Evolutionary conservation across 2,888 invertebrate species (phyloP), one percentile per base, ranked within the genome.

Genomic region (Prosopocoilus inquinatus): DNA sequence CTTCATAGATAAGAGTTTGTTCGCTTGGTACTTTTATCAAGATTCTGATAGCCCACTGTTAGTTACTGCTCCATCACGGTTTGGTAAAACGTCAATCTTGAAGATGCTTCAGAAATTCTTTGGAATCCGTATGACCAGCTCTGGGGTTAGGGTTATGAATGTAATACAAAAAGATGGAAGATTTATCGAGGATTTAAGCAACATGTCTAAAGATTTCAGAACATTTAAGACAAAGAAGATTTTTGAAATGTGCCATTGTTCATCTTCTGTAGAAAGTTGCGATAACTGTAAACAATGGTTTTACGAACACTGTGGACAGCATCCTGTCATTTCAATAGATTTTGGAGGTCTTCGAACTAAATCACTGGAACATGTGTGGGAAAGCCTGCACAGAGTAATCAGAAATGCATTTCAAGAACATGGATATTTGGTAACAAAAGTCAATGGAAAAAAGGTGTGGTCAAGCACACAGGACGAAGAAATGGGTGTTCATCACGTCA

Each of bases 71-170:
- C 46, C 46, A 9, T 46, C 46, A 28, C 5, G 46, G 46, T 46
- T 46, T 46, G 11, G 33, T 46, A 46, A 46, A 46, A 33, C 28
- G 3, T 46, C 32, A 46, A 46, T 46, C n/a, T 33, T 46, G 46
- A 46, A 28, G 3, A 46, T 46, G 46, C 46, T 46, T 46, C n/a
- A 46, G 46, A 46, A 46, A 46, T 46, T 46, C n/a, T 46, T 46
- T 28, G 9, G 1, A 46, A 20, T 46, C 33, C 5, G 7, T 1
- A 28, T 28, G 3, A 28, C 2, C 46, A 46, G 32, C 28, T 28
- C 32, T 46, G 32, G 32, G 32, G 3, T 46, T 46, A 28, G 46
- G 33, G n/a, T 46, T 46, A 46, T 13, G 32, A 46, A 46, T 20
- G 46, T 46, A 46, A 46, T 2, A 46, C 46, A 46, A 46, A 28